Conservation (phyloP, 2,888 invertebrate genomes). For the Clanis bilineata region DNA sequence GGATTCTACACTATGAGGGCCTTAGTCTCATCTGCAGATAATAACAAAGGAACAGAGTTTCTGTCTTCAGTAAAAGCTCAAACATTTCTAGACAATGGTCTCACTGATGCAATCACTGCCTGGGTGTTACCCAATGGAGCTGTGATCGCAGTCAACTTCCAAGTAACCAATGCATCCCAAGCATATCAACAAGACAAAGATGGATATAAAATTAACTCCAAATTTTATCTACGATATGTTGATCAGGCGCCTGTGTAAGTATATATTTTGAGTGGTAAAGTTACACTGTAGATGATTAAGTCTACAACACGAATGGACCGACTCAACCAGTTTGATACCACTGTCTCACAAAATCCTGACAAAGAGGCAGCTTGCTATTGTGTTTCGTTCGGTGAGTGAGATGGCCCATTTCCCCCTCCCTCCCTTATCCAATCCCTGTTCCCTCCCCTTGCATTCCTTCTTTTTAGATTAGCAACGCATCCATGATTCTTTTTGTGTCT, state of each 20-base stretch:
- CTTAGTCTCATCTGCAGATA: conserved; percentile 85
- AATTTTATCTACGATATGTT: conserved; percentile 89
- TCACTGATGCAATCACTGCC: conserved; percentile 90
- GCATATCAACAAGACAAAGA: conserved; percentile 30
- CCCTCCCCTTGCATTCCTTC: no score
- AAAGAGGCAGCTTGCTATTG: no score
- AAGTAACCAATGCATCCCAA: conserved; percentile 62
- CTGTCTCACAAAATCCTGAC: no score
- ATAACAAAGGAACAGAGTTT: conserved; percentile 84
- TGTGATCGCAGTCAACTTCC: conserved; percentile 87
- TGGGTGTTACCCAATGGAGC: conserved; percentile 91
- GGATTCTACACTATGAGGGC: conserved; percentile 89
- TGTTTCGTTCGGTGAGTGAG: no score
- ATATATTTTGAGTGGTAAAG: conserved; percentile 12
- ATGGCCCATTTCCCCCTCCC: no score
- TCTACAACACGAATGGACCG: no score
- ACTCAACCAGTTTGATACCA: no score
- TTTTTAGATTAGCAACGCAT: no score
- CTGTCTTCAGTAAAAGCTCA: conserved; percentile 91
- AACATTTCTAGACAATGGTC: conserved; percentile 87
- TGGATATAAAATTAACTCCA: conserved; percentile 85
- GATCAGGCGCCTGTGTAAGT: conserved; percentile 89
- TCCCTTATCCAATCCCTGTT: no score
- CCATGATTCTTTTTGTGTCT: no score
- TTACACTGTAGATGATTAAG: no score